These are phyloP conservation scores for Hemaris fuciformis DNA, from an alignment of 2,888 invertebrate species.

Conservation along the genomic window DNA sequence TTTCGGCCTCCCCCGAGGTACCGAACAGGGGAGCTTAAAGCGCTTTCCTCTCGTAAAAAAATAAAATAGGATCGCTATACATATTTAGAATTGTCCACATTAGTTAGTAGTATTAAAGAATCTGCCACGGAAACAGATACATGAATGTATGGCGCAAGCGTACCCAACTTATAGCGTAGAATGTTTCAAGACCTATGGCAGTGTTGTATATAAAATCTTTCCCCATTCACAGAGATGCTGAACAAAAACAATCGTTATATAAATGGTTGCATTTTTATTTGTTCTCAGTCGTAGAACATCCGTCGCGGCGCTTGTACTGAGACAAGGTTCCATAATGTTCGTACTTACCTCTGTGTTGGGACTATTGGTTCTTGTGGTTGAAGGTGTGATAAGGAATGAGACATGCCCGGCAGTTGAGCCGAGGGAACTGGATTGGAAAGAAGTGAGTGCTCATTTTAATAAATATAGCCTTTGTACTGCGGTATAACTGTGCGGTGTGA, in stretches of 20 bases:
- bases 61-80: no score
- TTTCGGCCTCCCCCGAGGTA: no score
- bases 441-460: constrained; percentile 46
- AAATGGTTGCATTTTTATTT: constrained; percentile 45
- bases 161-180: neutral
- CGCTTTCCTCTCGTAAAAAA: no score
- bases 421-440: constrained; percentile 67
- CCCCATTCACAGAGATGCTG: neutral
- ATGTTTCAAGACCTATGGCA: neutral
- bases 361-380: constrained; percentile 42
- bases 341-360: constrained; percentile 40
- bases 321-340: constrained; percentile 51
- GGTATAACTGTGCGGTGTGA: neutral
- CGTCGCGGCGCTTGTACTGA: constrained; percentile 31
- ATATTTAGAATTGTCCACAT: no score
- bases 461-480: neutral
- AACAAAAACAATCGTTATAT: constrained; percentile 49
- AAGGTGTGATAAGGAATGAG: constrained; percentile 52
- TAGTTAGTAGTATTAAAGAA: no score
- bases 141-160: neutral
- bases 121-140: no score
- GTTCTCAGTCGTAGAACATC: constrained; percentile 48
- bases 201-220: neutral
- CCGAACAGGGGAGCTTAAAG: no score
- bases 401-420: constrained; percentile 59